Evolutionary conservation across 2,888 invertebrate species (phyloP), one percentile per base, ranked within the genome.

Genomic region (Papilio elwesi): DNA sequence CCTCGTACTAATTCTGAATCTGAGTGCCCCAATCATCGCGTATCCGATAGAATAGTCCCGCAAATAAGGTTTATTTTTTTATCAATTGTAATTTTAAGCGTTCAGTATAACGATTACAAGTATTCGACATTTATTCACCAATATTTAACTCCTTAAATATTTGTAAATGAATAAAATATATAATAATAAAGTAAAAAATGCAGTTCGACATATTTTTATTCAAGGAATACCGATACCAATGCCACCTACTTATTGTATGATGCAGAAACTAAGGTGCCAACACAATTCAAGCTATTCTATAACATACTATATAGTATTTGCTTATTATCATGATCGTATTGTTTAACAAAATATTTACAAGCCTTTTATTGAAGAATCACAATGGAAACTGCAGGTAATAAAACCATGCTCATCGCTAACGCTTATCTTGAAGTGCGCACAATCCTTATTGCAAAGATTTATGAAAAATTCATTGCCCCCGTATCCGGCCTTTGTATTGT

Each of bases 401-500:
- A 36, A 57, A 6, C 26, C 26, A 26, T 2, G 26, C n/a, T 15
- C n/a, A 64, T 48, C 12, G 48, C 49, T 51, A 64, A 55, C 64
- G 48, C 55, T 6, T 13, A 15, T 47, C 36, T 47, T 51, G 16
- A 10, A 47, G 63, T 72, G 38, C 13, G 64, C 43, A 38, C 15
- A 15, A 63, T 63, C 26, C 64, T 48, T 72, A 49, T 68, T 16
- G 13, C 26, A 63, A 73, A 76, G 77, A 75, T 78, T 74, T 75
- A 78, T 78, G 77, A 76, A 77, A 77, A 78, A 76, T 77, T 78
- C 77, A 80, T 78, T 76, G 75, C 74, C 75, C 71, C 73, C 68
- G 74, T 76, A 78, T 80, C 80, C 80, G 79, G 79, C 70, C 79
- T 79, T 80, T 80, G 80, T 80, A 70, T 78, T 47, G 36, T 66